A percentile compares a stretch with the other conserved stretches of the same genome.
phyloP scores from a whole-genome alignment of 2,113 vertebrate genomes.

The Stigmatopora argus region DNA sequence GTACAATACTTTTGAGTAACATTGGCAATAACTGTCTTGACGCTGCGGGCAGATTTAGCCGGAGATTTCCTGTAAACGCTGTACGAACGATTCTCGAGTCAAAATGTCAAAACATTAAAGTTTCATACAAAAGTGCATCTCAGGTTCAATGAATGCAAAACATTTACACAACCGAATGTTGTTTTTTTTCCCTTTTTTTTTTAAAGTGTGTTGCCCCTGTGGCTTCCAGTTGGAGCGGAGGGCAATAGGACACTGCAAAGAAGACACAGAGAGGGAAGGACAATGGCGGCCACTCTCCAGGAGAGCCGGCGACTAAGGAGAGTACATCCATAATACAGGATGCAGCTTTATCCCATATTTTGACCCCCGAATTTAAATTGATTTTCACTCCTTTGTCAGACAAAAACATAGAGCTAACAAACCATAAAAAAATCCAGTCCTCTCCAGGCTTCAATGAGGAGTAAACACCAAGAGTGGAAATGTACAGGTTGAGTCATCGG shows the following conservation, averaged over 20 bases:
- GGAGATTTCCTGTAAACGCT: constrained; percentile 71
- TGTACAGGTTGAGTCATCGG: constrained; percentile 93
- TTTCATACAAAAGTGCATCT: constrained; percentile 80
- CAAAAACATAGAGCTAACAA: constrained; percentile 45
- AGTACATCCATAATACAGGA: constrained; percentile 64
- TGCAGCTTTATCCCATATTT: constrained; percentile 51
- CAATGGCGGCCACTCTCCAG: constrained; percentile 64
- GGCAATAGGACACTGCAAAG: constrained; percentile 55
- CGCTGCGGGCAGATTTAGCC: constrained; percentile 60
- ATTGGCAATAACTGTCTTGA: constrained; percentile 69
- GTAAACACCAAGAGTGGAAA: constrained; percentile 99
- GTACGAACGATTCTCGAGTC: constrained; percentile 69
- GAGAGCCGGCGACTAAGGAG: constrained; percentile 57
- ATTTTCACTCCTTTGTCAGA: constrained; percentile 77
- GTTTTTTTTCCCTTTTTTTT: constrained; percentile 25
- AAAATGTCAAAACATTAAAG: constrained; percentile 76
- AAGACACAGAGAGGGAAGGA: constrained; percentile 4
- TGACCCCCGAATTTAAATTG: constrained; percentile 80
- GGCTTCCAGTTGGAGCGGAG: constrained; percentile 66
- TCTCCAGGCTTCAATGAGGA: constrained; percentile 94
- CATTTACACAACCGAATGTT: constrained; percentile 70
- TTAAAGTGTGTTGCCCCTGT: constrained; percentile 48
- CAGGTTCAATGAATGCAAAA: constrained; percentile 74
- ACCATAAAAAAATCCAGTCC: constrained; percentile 85
- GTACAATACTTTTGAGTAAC: constrained; percentile 77